Evolutionary conservation across 2,113 vertebrate genomes (phyloP).

Genomic region (Speoplatyrhinus poulsoni): DNA sequence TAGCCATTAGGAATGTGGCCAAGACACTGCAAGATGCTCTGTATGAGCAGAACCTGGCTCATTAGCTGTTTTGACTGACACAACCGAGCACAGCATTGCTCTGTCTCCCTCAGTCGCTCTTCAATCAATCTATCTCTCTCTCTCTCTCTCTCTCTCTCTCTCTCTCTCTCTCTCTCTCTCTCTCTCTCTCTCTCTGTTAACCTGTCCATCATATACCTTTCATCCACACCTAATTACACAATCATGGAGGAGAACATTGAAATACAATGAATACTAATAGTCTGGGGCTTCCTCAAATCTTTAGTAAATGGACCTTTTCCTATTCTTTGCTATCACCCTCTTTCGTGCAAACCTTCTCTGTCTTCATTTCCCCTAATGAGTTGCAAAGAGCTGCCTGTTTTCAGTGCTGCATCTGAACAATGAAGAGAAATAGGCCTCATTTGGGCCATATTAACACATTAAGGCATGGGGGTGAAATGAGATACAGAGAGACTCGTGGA

Average conservation of each 20-base stretch:
- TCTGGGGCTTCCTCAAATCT: constrained; percentile 7
- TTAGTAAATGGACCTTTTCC: not conserved
- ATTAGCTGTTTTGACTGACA: constrained; percentile 3
- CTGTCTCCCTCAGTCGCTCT: not conserved
- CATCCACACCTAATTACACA: constrained; percentile 10
- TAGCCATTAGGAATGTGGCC: too few relatives aligned
- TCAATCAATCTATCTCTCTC: not conserved
- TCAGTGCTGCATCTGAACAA: constrained; percentile 12
- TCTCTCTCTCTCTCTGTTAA: not conserved
- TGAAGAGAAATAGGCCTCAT: constrained; percentile 37
- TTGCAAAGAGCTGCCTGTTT: constrained; percentile 40
- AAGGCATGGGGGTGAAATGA: constrained; percentile 7
- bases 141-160: constrained; percentile 13
- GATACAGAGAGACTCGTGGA: not conserved
- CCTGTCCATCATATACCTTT: not conserved
- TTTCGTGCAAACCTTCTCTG: not conserved
- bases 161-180: constrained; percentile 6
- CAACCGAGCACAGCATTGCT: not conserved
- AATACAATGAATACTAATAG: not conserved
- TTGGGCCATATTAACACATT: constrained; percentile 44
- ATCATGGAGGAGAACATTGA: constrained; percentile 10
- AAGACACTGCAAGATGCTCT: not conserved
- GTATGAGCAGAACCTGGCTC: not conserved
- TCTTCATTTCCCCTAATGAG: constrained; percentile 45
- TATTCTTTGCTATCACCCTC: constrained; percentile 16